A percentile compares a stretch with the other conserved stretches of the same genome.
These are phyloP conservation scores for Xestoiulus laeticollis DNA, from an alignment of 2,888 invertebrate genomes.

Conservation along the genomic window DNA sequence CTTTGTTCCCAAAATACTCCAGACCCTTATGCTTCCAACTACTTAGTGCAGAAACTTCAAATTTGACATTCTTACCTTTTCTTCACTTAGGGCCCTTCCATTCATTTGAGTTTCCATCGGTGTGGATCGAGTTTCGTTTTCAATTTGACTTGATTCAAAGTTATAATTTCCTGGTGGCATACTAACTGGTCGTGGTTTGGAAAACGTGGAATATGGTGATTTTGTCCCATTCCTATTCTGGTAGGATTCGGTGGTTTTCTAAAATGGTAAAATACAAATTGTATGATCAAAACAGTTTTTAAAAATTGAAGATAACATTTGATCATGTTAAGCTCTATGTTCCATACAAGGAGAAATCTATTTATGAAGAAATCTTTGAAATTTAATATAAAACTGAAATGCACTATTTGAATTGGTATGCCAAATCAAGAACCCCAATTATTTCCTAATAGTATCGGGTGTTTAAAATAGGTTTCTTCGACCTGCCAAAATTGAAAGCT, in stretches of 20 bases:
- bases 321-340: too few species aligned
- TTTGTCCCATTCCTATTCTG: background rate
- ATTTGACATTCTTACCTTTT: conserved; percentile 14
- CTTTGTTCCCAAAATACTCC: too few species aligned
- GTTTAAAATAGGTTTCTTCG: background rate
- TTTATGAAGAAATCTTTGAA: too few species aligned
- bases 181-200: conserved; percentile 43
- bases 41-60: too few species aligned
- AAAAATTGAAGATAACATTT: too few species aligned
- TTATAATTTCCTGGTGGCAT: conserved; percentile 39
- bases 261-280: background rate
- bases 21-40: too few species aligned
- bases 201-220: background rate
- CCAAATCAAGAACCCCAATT: background rate
- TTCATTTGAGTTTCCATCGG: background rate
- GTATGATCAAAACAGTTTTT: background rate
- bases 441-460: background rate
- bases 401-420: too few species aligned
- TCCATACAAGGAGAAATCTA: too few species aligned
- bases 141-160: background rate
- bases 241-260: background rate
- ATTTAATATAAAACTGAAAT: too few species aligned
- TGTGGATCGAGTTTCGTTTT: background rate
- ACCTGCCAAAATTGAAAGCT: background rate
- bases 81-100: conserved; percentile 27